Conservation (phyloP, 2,797 vertebrate species). For the Sebastes hubbsi region DNA sequence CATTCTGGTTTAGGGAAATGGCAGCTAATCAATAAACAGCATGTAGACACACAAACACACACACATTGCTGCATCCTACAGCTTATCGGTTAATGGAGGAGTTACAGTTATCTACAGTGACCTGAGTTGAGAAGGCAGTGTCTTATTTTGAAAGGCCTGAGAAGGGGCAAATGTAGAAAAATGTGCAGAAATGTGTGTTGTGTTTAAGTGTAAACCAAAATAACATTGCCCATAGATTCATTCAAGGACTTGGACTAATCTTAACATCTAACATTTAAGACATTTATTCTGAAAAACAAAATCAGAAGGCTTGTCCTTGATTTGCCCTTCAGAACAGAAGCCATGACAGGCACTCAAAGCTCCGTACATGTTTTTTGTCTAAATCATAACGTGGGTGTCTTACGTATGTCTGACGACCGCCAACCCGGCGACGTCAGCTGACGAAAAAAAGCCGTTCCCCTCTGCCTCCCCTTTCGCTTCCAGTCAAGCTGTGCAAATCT, state of each 20-base stretch:
- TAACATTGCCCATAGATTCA: not conserved
- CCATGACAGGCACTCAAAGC: not conserved
- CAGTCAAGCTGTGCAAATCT: constrained; percentile 62
- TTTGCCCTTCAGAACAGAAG: constrained; percentile 43
- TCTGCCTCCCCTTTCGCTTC: constrained; percentile 10
- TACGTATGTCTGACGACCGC: constrained; percentile 54
- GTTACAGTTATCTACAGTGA: not conserved
- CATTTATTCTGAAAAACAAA: not conserved
- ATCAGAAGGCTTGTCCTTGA: constrained; percentile 27
- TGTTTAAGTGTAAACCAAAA: not conserved
- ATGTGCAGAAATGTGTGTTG: not conserved
- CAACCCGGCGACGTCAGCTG: constrained; percentile 36
- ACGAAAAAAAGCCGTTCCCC: constrained; percentile 8
- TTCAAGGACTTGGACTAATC: not conserved
- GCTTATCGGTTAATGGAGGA: not conserved
- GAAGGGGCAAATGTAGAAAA: not conserved
- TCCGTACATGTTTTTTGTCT: not conserved
- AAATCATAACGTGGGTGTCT: constrained; percentile 23
- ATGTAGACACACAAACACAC: constrained; percentile 23
- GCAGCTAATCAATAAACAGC: constrained; percentile 66
- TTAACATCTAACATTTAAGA: not conserved
- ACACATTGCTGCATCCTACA: not conserved
- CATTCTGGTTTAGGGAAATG: constrained; percentile 46
- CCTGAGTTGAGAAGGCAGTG: not conserved
- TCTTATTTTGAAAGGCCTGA: constrained; percentile 8